Evolutionary conservation across 2,797 vertebrate genomes (phyloP).

Genomic region (Pelochelys cantorii): DNA sequence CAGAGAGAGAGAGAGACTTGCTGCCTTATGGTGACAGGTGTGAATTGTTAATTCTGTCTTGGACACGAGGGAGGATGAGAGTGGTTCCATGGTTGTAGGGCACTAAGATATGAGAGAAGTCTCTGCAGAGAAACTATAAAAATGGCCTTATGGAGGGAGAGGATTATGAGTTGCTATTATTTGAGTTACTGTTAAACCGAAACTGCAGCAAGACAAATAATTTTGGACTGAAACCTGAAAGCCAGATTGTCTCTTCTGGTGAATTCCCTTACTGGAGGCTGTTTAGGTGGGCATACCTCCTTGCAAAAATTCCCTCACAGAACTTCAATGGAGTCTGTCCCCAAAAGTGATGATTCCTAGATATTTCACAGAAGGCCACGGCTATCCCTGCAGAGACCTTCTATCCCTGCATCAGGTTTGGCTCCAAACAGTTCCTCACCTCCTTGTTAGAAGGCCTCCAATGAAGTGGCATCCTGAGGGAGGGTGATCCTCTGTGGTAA

Average conservation of each 20-base stretch:
- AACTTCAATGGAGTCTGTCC: not conserved
- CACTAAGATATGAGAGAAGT: not conserved
- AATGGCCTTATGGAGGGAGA: not conserved
- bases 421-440: not conserved
- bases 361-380: not conserved
- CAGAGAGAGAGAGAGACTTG: conserved; percentile 8
- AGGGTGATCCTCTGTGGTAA: not conserved
- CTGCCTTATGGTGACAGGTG: not conserved
- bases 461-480: not conserved
- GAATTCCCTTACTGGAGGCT: not conserved
- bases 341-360: not conserved
- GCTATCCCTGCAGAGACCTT: not conserved
- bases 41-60: not conserved
- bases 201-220: not conserved
- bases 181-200: not conserved
- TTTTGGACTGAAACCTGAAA: not conserved
- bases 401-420: not conserved
- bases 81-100: not conserved
- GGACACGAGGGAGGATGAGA: not conserved
- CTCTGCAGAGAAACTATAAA: not conserved
- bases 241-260: not conserved
- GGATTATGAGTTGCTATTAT: not conserved
- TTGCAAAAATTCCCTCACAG: not conserved
- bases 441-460: not conserved
- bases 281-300: not conserved